Evolutionary conservation across 2,888 invertebrate species (phyloP).

Genomic region (Tetrapedia diversipes): DNA sequence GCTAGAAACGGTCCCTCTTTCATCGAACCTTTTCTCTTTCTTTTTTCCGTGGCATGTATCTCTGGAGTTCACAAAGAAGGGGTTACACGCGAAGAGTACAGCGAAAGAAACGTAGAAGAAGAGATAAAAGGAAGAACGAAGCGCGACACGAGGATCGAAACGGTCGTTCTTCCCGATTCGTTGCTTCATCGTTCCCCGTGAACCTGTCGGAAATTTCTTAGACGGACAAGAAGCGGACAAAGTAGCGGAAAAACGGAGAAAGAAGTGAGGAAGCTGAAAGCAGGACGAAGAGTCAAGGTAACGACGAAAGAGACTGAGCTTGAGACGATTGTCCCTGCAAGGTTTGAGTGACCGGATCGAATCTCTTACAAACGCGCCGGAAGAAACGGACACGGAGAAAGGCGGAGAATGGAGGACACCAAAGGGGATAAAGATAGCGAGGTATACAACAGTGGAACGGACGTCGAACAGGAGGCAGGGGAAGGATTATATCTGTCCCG

Average conservation of each 20-base stretch:
- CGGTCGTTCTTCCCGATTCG: slow-evolving; percentile 15
- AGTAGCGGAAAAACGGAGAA: neutral
- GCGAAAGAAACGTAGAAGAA: too few species aligned
- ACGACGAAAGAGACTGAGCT: too few species aligned
- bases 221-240: neutral
- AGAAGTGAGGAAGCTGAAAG: neutral
- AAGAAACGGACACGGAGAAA: neutral
- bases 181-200: slow-evolving; percentile 11
- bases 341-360: too few species aligned
- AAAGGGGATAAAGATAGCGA: neutral
- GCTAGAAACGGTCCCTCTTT: too few species aligned
- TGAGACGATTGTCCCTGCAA: too few species aligned
- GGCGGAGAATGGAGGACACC: neutral
- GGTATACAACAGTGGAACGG: slow-evolving; percentile 2
- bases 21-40: too few species aligned
- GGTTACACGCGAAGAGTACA: too few species aligned
- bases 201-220: slow-evolving; percentile 14
- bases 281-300: neutral
- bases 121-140: too few species aligned
- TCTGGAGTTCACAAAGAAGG: too few species aligned
- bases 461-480: slow-evolving; percentile 5
- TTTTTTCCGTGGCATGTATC: too few species aligned
- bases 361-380: too few species aligned
- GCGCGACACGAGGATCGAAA: slow-evolving; percentile 7
- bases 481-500: slow-evolving; percentile 63